phyloP scores from a whole-genome alignment of 2,888 invertebrate genomes.

The Drosophila siamana region DNA sequence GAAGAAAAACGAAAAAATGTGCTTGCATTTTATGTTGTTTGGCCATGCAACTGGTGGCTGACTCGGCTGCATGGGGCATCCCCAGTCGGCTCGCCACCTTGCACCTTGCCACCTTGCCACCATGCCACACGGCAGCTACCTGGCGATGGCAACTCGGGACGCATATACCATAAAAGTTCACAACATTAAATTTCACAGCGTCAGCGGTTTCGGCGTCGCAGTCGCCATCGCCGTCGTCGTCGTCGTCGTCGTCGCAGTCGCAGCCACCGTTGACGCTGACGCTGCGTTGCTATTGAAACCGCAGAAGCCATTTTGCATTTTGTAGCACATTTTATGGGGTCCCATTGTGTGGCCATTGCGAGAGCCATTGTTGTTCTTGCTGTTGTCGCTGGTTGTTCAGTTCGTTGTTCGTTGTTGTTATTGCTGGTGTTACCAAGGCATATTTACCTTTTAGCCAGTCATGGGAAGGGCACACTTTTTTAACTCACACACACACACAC shows the following conservation, averaged over 20 bases:
- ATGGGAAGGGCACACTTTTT: conserved; percentile 47
- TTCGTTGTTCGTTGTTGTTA: conserved; percentile 17
- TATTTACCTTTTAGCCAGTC: conserved; percentile 73
- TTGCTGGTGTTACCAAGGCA: conserved; percentile 50
- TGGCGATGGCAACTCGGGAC: conserved; percentile 39
- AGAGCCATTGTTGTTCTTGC: conserved; percentile 62
- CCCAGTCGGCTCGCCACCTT: conserved; percentile 13
- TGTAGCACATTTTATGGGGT: conserved; percentile 79
- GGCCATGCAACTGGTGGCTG: conserved; percentile 75
- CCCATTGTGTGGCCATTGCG: conserved; percentile 71
- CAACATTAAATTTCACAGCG: conserved; percentile 68
- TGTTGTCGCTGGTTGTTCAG: conserved; percentile 2
- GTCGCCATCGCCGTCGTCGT: conserved; percentile 7
- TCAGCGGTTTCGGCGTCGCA: conserved; percentile 57
- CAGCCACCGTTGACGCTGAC: too few relatives aligned
- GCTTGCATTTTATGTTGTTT: conserved; percentile 71
- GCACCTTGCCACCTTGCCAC: conserved; percentile 17
- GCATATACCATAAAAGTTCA: conserved; percentile 71
- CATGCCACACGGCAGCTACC: too few relatives aligned
- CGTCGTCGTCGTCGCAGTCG: conserved; percentile 6
- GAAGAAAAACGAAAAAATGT: conserved; percentile 35
- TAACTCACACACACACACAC: conserved; percentile 17
- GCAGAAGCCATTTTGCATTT: conserved; percentile 81
- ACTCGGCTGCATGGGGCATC: conserved; percentile 5
- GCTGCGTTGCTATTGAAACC: conserved; percentile 80